Conservation (phyloP, 1,140 invertebrate genomes). For the Nilaparvata lugens region DNA sequence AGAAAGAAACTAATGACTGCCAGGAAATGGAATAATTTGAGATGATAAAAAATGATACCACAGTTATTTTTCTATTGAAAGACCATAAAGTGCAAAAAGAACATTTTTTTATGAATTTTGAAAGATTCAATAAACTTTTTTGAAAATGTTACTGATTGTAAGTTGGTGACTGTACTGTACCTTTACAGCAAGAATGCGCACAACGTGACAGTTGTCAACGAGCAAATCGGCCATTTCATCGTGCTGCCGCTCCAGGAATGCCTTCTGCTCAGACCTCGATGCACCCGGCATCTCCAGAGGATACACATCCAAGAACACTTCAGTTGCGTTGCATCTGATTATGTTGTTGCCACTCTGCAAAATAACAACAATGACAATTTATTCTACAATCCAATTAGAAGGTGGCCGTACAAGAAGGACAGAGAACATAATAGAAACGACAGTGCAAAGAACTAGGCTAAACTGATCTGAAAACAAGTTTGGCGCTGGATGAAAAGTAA, state of each 20-base stretch:
- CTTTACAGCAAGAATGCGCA: slow-evolving; percentile 24
- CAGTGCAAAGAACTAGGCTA: background rate
- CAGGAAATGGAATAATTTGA: too few relatives aligned
- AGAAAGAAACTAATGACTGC: too few relatives aligned
- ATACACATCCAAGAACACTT: slow-evolving; percentile 25
- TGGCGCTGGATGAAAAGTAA: too few relatives aligned
- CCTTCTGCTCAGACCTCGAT: slow-evolving; percentile 9
- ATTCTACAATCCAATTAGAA: background rate
- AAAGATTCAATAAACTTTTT: too few relatives aligned
- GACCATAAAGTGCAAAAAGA: too few relatives aligned
- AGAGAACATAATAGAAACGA: background rate
- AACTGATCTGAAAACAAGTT: background rate
- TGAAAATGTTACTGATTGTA: too few relatives aligned
- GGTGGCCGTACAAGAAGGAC: background rate
- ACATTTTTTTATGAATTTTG: too few relatives aligned
- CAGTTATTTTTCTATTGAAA: too few relatives aligned
- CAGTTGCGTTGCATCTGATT: slow-evolving; percentile 24
- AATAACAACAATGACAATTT: background rate
- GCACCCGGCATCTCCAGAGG: slow-evolving; percentile 23
- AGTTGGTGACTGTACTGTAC: too few relatives aligned
- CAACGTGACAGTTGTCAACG: slow-evolving; percentile 22
- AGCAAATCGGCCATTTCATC: slow-evolving; percentile 23
- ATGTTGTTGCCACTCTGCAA: slow-evolving; percentile 24
- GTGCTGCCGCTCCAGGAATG: slow-evolving; percentile 22
- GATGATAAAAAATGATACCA: too few relatives aligned